phyloP scores from a whole-genome alignment of 2,113 vertebrate species.

The Spermophilus dauricus region DNA sequence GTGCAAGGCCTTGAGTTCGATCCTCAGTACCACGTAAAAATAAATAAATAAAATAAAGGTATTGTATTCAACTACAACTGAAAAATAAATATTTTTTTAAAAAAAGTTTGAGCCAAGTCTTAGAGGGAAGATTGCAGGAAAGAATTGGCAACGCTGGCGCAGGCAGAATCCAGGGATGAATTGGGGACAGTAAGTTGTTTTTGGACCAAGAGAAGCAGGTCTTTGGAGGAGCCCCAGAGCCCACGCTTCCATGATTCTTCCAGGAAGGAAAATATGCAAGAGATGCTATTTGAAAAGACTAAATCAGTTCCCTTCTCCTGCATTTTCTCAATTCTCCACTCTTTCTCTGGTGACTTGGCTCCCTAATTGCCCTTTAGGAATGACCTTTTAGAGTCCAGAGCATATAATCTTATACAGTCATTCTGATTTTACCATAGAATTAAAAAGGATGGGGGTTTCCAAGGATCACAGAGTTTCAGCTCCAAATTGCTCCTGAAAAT shows the following conservation, averaged over 20 bases:
- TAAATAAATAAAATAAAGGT: too few species aligned
- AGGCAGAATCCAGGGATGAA: neutral
- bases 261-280: neutral
- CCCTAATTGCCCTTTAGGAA: neutral
- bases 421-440: neutral
- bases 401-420: neutral
- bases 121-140: neutral
- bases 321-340: neutral
- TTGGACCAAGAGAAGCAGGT: neutral
- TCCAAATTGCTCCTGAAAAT: neutral
- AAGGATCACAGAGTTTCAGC: neutral
- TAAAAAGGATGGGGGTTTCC: neutral
- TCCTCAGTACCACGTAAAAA: too few species aligned
- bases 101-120: neutral
- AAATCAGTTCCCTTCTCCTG: neutral
- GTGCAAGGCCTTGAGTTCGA: too few species aligned
- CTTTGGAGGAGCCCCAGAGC: neutral
- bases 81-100: too few species aligned
- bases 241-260: neutral
- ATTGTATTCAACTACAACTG: too few species aligned
- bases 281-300: neutral
- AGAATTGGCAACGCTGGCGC: neutral
- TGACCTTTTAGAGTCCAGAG: neutral
- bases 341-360: neutral
- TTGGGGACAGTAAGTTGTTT: neutral